A percentile compares a stretch with the other conserved stretches of the same genome.
Conservation (phyloP, 2,888 invertebrate species). For the Bhutanitis thaidina region DNA sequence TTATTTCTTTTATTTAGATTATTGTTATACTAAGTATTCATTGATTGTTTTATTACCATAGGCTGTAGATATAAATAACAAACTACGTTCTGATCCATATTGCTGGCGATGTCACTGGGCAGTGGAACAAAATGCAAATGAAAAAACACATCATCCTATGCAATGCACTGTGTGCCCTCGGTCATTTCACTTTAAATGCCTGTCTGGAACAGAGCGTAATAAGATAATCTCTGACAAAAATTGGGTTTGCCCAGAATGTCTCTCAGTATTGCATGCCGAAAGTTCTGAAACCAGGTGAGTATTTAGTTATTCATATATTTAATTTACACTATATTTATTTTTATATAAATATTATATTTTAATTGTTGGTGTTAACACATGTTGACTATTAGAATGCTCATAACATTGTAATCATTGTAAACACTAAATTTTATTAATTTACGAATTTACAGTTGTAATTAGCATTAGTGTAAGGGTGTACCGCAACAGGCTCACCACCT, state of each 20-base stretch:
- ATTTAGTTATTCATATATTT: too few species aligned
- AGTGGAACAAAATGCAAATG: conserved; percentile 66
- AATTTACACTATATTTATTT: too few species aligned
- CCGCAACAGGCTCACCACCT: too few species aligned
- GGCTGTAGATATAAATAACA: conserved; percentile 38
- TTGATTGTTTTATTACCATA: conserved; percentile 24
- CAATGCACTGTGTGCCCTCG: conserved; percentile 91
- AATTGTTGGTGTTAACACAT: background rate
- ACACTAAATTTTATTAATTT: too few species aligned
- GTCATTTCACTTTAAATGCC: conserved; percentile 90
- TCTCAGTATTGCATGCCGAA: conserved; percentile 85
- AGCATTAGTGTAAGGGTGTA: too few species aligned
- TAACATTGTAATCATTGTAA: background rate
- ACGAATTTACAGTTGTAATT: too few species aligned
- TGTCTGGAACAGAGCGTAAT: conserved; percentile 69
- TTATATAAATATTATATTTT: too few species aligned
- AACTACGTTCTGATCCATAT: conserved; percentile 83
- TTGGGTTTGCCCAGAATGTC: conserved; percentile 95
- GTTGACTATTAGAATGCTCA: background rate
- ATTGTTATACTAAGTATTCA: too few species aligned
- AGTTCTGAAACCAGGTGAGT: conserved; percentile 83
- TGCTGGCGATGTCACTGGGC: conserved; percentile 96
- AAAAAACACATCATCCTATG: conserved; percentile 58
- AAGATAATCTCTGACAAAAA: conserved; percentile 56
- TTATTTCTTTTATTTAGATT: too few species aligned